Base-by-base conservation (phyloP, 2,797 vertebrate species). In the Centroberyx gerrardi region DNA sequence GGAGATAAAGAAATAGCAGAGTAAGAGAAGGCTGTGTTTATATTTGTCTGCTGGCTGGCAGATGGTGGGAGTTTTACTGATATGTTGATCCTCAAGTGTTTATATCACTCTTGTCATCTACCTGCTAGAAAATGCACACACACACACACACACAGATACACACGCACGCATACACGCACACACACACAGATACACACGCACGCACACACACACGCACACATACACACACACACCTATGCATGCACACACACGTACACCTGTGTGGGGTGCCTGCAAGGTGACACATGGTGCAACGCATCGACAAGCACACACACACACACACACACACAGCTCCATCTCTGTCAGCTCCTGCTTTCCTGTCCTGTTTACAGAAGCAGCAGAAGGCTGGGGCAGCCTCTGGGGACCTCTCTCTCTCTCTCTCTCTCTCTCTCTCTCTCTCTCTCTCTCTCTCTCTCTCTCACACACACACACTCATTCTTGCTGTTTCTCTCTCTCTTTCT, bases 61-160 rank as follows among this genome's bases (percentile, higher is more conserved):
- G 86, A 84, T 86, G 88, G 85, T 70, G 72, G 72, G 74, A 87
- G 72, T 87, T 92, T 89, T 87, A 81, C 68, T 78, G 83, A 82
- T 83, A 84, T 78, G 84, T 87, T 87, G 84, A 87, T 86, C 80
- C 80, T 78, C 69, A 67, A 83, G 73, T 85, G 83, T 87, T 87
- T 80, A 69, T 87, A 87, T 91, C 72, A 42, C 70, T 69, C 56
- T 72, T 86, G 80, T 88, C 86, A 87, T 88, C 79, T 62, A 75
- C 80, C 68, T 76, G 86, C 86, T 67, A 38, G 38, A 51, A 70
- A 74, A 64, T 68, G 73, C 4, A 62, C 60, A 29, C 58, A 44
- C 9, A 2, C 38, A 46, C 49, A 31, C 22, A 29, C 18, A 52
- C 18, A 28, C 42, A n/a, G 2, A 33, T 15, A 31, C 44, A 56